Conservation (phyloP, 2,888 invertebrate genomes). For the Pterostichus madidus region DNA sequence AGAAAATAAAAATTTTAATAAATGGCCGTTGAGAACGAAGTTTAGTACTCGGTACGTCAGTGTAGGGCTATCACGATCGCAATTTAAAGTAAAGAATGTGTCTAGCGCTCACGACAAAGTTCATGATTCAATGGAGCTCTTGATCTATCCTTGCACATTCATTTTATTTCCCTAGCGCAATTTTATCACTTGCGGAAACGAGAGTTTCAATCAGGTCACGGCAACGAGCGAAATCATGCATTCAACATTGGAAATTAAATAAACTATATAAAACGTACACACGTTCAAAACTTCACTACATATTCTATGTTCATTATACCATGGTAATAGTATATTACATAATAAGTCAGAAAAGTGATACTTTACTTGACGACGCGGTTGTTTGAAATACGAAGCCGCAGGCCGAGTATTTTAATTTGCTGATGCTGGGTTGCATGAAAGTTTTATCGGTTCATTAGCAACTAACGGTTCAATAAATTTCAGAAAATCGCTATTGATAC, state of each 20-base stretch:
- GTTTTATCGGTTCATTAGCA: too few species aligned
- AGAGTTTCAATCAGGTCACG: constrained; percentile 43
- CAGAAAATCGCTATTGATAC: too few species aligned
- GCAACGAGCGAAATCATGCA: constrained; percentile 8
- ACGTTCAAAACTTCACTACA: too few species aligned
- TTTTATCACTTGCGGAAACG: constrained; percentile 53
- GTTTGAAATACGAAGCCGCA: too few species aligned
- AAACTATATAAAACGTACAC: constrained; percentile 1
- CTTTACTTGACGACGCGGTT: too few species aligned
- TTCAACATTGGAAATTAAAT: background rate
- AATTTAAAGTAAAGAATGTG: constrained; percentile 53
- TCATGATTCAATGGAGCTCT: constrained; percentile 54
- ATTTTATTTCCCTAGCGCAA: constrained; percentile 39
- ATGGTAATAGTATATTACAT: too few species aligned
- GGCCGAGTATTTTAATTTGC: too few species aligned
- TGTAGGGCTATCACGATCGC: constrained; percentile 44
- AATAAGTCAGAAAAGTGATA: too few species aligned
- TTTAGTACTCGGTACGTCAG: constrained; percentile 48
- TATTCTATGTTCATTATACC: too few species aligned
- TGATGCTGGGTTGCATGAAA: too few species aligned
- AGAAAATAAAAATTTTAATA: constrained; percentile 43
- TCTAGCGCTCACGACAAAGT: constrained; percentile 51
- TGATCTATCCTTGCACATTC: constrained; percentile 47
- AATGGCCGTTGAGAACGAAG: constrained; percentile 30
- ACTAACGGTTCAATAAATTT: too few species aligned